A percentile compares a stretch with the other conserved stretches of the same genome.
phyloP scores from a whole-genome alignment of 2,113 vertebrate genomes.

The Microcebus griseorufus region DNA sequence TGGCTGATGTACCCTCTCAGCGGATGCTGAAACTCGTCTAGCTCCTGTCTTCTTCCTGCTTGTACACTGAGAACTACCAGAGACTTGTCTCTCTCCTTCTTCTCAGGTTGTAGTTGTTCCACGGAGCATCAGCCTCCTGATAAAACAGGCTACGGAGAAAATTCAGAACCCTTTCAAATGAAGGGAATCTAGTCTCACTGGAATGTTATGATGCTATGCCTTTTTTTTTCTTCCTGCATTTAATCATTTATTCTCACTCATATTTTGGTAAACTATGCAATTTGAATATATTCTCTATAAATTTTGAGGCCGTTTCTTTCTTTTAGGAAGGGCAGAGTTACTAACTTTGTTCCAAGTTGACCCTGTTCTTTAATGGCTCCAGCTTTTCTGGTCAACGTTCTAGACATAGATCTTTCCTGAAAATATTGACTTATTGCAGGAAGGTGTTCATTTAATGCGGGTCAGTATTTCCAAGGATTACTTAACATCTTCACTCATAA shows the following conservation, averaged over 20 bases:
- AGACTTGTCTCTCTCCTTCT: neutral
- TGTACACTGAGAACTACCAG: neutral
- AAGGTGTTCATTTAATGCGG: neutral
- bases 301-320: neutral
- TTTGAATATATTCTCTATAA: neutral
- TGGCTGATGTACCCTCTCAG: neutral
- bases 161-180: neutral
- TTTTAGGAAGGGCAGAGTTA: neutral
- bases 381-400: neutral
- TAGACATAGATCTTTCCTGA: neutral
- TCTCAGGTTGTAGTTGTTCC: neutral
- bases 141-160: no score
- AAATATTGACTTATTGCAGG: neutral
- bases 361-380: neutral
- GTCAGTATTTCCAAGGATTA: neutral
- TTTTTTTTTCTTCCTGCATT: neutral
- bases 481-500: neutral
- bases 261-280: neutral
- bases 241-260: neutral
- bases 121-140: neutral
- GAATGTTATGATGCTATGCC: neutral
- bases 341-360: neutral
- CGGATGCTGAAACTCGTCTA: neutral
- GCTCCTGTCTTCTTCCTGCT: neutral
- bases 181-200: neutral